Percentiles rank a stretch among this genome's conserved stretches.
Evolutionary conservation across 2,888 invertebrate species (phyloP).

Genomic region (Cephus pygmeus): DNA sequence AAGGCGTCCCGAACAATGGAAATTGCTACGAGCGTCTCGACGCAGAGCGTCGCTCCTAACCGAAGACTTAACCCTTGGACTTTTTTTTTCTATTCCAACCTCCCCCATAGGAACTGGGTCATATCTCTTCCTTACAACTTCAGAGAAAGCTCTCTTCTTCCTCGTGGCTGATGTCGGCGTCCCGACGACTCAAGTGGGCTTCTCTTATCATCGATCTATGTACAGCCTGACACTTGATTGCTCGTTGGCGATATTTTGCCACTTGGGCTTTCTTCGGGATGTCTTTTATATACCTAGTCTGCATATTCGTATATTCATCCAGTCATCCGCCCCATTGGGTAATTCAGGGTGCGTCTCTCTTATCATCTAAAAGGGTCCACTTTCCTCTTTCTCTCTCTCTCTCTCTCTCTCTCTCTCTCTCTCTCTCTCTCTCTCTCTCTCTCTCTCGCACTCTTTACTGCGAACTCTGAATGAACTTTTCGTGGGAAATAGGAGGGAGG

Average conservation of each 20-base stretch:
- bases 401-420: too few species aligned
- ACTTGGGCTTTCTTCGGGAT: background rate
- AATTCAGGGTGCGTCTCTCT: background rate
- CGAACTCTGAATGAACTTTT: background rate
- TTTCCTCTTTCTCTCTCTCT: background rate
- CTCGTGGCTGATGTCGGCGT: background rate
- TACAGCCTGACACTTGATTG: background rate
- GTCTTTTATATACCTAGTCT: background rate
- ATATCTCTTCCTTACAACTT: background rate
- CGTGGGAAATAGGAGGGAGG: background rate
- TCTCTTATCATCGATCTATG: background rate
- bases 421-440: too few species aligned
- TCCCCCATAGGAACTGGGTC: background rate
- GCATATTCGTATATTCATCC: background rate
- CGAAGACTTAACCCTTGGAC: background rate
- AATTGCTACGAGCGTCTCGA: background rate
- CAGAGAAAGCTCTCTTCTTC: background rate
- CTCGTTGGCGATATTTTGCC: background rate
- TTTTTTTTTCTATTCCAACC: background rate
- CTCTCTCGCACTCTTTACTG: too few species aligned
- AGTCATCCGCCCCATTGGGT: background rate
- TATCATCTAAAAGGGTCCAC: background rate
- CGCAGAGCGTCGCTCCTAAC: background rate
- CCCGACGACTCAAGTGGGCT: background rate
- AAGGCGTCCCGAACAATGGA: background rate